A percentile compares a stretch with the other conserved stretches of the same genome.
Conservation (phyloP, 64 coral and sea anemone genomes). For the Astreopora myriophthalma region DNA sequence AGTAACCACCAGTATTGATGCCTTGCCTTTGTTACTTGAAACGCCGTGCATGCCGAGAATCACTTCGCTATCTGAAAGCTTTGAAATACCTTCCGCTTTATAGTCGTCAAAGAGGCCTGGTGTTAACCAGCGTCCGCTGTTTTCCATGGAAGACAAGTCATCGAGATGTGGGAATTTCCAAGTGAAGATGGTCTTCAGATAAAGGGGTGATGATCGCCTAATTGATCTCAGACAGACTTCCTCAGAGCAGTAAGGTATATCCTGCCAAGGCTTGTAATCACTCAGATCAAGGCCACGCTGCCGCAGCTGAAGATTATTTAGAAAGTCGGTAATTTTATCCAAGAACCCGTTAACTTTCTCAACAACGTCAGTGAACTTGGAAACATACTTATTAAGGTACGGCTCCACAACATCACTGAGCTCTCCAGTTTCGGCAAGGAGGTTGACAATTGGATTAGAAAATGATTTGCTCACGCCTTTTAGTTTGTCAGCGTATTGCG, state of each 20-base stretch:
- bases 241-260: slow-evolving; percentile 87
- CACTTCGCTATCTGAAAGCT: slow-evolving; percentile 63
- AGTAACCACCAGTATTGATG: slow-evolving; percentile 82
- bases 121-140: slow-evolving; percentile 89
- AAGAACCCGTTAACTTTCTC: slow-evolving; percentile 84
- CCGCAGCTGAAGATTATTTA: slow-evolving; percentile 84
- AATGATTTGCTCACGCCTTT: slow-evolving; percentile 59
- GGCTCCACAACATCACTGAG: slow-evolving; percentile 68
- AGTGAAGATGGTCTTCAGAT: slow-evolving; percentile 84
- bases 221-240: slow-evolving; percentile 87
- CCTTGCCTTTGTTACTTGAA: slow-evolving; percentile 74
- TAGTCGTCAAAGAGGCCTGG: slow-evolving; percentile 96
- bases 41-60: slow-evolving; percentile 93
- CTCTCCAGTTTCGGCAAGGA: slow-evolving; percentile 75
- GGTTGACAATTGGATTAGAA: slow-evolving; percentile 68
- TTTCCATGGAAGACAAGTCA: slow-evolving; percentile 82
- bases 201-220: slow-evolving; percentile 83
- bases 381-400: slow-evolving; percentile 80
- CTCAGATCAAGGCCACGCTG: slow-evolving; percentile 79
- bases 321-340: slow-evolving; percentile 86
- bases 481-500: slow-evolving; percentile 72
- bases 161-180: slow-evolving; percentile 96
- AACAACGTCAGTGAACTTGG: slow-evolving; percentile 61
- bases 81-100: slow-evolving; percentile 80
- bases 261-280: slow-evolving; percentile 70